These are phyloP conservation scores for Drosophila colorata DNA, from an alignment of 2,888 invertebrate genomes.

Conservation along the genomic window DNA sequence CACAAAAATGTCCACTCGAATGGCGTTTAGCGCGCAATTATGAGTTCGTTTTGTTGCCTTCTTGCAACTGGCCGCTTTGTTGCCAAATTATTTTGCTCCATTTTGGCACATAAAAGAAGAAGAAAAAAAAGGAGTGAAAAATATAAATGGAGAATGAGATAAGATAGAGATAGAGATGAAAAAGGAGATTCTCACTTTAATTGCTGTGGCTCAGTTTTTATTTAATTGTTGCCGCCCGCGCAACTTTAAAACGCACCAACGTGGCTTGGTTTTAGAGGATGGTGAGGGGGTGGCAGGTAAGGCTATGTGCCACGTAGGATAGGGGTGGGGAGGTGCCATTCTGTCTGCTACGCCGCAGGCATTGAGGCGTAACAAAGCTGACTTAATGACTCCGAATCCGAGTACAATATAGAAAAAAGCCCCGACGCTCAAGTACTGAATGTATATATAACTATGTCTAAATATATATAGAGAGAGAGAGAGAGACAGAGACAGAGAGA, in stretches of 20 bases:
- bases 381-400: constrained; percentile 70
- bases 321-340: constrained; percentile 4
- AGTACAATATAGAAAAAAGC: constrained; percentile 31
- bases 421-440: constrained; percentile 17
- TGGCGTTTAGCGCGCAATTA: constrained; percentile 76
- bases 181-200: constrained; percentile 47
- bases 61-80: constrained; percentile 29
- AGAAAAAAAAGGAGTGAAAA: neutral
- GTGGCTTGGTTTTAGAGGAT: neutral
- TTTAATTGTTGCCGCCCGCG: constrained; percentile 48
- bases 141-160: neutral
- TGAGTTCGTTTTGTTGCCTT: constrained; percentile 59
- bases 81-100: constrained; percentile 42
- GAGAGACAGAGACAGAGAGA: neutral
- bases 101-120: constrained; percentile 15
- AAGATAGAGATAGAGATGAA: neutral
- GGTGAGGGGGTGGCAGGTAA: neutral
- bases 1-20: constrained; percentile 73
- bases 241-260: constrained; percentile 47
- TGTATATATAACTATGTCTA: constrained; percentile 2
- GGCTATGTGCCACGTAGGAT: neutral
- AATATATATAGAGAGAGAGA: neutral
- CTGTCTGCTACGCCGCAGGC: constrained; percentile 45
- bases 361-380: constrained; percentile 74
- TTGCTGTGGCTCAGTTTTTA: constrained; percentile 52